Base-by-base conservation (phyloP, 2,113 vertebrate species). In the Antigone vipio region DNA sequence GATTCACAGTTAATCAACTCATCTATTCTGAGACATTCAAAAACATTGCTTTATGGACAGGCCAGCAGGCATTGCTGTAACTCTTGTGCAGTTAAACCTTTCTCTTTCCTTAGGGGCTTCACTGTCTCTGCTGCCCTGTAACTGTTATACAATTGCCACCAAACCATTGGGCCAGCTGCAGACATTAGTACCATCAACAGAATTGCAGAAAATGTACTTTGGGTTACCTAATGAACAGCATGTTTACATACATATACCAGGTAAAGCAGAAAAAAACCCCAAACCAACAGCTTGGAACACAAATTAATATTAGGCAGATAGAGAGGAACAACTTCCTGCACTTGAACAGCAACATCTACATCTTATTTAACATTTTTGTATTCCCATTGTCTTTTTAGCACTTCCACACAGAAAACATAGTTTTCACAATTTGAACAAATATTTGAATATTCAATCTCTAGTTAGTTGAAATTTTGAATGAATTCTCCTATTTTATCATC, bases 171-270 rank as follows among this genome's bases (percentile, higher is more conserved):
- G 91, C 95, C 96, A 95, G 97, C 97, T 96, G 95, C 93, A 98
- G 92, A 93, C 92, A 67, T 85, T 69, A 88, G 80, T 94, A 85
- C 81, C 96, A 94, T 95, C 96, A 96, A 95, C 96, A 95, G 93
- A 95, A 80, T 8, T 64, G 94, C 78, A 96, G 89, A 92, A 95
- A 97, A 97, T 58, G 89, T 84, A 93, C 95, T 95, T 89, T 58
- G 49, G 81, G 95, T 77, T 85, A 85, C 63, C 91, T 97, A 97
- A 97, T 92, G 93, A 98, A 96, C 87, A 97, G 93, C 91, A 97
- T 93, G 86, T 97, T 98, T 96, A 92, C 92, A 97, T 97, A 97
- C 98, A 97, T 55, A 94, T 79, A 97, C 71, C 95, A 98, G 96
- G 95, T 97, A 96, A 96, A 95, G 89, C 53, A 55, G 52, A 15